Base-by-base conservation (phyloP, 2,888 invertebrate genomes). In the Drosophila suboccidentalis region DNA sequence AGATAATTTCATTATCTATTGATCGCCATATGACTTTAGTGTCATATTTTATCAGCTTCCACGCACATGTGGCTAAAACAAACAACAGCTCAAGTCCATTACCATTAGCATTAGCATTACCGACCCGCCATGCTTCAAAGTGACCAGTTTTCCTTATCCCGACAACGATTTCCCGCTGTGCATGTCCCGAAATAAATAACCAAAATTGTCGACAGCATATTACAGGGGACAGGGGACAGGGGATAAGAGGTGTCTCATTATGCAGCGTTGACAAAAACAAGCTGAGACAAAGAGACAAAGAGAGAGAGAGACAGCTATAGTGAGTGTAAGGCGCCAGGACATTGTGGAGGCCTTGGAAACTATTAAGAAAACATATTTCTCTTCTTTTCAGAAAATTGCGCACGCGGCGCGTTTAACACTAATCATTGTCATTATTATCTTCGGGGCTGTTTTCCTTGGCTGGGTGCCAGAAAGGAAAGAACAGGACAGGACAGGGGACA, bases 281-380 rank as follows among this genome's bases (percentile, higher is more conserved):
- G 63, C n/a, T 32, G 39, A 64, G 34, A n/a, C 11, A 15, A 10
- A 15, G 38, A 15, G 9, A 13, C n/a, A 38, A 8, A 47, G 38
- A 36, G 13, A n/a, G 29, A 8, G 29, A n/a, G 10, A 1, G 34
- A 29, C n/a, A n/a, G n/a, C n/a, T n/a, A n/a, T 8, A 29, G 29
- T 8, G 8, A 29, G 29, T 29, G 29, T 8, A 29, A 29, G 29
- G 29, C 29, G 29, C 29, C 29, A 29, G 29, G 29, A 29, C 29
- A 29, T 29, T 38, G 46, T 32, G 17, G 51, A 38, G 15, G 59
- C 60, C 59, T 62, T 67, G 74, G 62, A 74, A 82, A 81, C 82
- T 89, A 77, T 87, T 87, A 81, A 67, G 78, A 81, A 89, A 71
- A 84, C 87, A 87, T 84, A 89, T 89, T 80, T 87, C 73, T 71